Percentiles rank a stretch among this genome's conserved stretches.
phyloP scores from a whole-genome alignment of 2,797 vertebrate species.

The Loris lydekkerianus region DNA sequence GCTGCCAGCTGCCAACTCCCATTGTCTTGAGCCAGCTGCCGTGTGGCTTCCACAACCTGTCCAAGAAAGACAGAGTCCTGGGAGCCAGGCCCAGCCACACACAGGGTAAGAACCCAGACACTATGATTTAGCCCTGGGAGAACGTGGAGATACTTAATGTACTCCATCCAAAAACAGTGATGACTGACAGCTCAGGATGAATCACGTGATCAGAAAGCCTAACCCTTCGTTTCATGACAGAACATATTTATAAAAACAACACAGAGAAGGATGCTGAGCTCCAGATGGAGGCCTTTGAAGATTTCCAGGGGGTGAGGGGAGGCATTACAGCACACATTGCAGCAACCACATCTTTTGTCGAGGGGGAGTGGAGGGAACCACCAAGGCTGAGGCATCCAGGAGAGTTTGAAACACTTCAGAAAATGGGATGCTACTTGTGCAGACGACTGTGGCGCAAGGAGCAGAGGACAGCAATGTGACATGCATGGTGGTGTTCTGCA shows the following conservation, averaged over 20 bases:
- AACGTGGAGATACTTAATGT: neutral
- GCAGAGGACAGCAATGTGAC: accelerated
- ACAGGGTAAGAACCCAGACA: neutral
- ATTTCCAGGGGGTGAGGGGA: neutral
- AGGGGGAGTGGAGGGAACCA: neutral
- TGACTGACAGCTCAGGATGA: slow-evolving; percentile 1
- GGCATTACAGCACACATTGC: neutral
- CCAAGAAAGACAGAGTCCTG: neutral
- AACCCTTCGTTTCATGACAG: neutral
- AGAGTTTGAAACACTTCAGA: neutral
- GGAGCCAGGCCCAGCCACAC: neutral
- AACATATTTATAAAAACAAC: slow-evolving; percentile 13
- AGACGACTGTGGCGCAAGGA: neutral
- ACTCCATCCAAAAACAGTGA: neutral
- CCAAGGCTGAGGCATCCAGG: neutral
- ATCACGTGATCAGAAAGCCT: neutral
- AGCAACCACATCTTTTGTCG: neutral
- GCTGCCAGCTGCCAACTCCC: neutral
- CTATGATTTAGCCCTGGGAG: neutral
- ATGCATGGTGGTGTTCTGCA: accelerated
- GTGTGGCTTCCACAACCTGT: neutral
- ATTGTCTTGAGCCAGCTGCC: neutral
- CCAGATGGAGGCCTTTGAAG: slow-evolving; percentile 40
- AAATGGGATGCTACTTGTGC: neutral
- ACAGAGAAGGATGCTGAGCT: neutral